Base-by-base conservation (phyloP, 2,797 vertebrate genomes). In the Poeciliopsis paucimaculata region DNA sequence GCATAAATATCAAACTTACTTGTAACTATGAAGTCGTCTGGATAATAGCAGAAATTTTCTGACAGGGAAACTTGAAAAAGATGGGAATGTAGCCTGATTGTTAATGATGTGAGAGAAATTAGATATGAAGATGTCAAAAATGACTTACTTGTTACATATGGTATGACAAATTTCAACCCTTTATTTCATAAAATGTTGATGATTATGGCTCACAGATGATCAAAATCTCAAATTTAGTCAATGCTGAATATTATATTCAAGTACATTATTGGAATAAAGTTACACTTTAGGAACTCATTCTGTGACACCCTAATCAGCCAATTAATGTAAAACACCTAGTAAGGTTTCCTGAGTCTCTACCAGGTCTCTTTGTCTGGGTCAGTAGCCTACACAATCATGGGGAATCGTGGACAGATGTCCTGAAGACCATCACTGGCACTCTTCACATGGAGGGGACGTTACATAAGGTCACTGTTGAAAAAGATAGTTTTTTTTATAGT, bases 21-120 rank as follows among this genome's bases (percentile, higher is more conserved):
- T 86, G 71, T 62, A 34, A 88, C 90, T 75, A 84, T 82, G 70
- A 90, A 74, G 83, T 81, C 39, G 82, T 81, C 70, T 84, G 55
- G 49, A 82, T 57, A 90, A 64, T 55, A 77, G 75, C 47, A 45
- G 20, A 85, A 82, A 73, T 81, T 47, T 80, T 62, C 53, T 76
- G 73, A 86, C 49, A 73, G 5, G 5, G 74, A 77, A 85, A 84
- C 45, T 73, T 77, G 72, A 84, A 77, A 79, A 77, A 75, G 11
- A 64, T 71, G 55, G 57, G 57, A 60, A 62, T 60, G 57, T 31
- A 57, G 57, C 5, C 57, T 62, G 57, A 62, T 34, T 62, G 60
- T 62, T 18, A 62, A 62, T 62, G 60, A 7, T 3, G 15, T 62
- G 28, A 62, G 57, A 28, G 57, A 62, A 62, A 34, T 34, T 34